Base-by-base conservation (phyloP, 2,113 vertebrate genomes). In the Hucho hucho region DNA sequence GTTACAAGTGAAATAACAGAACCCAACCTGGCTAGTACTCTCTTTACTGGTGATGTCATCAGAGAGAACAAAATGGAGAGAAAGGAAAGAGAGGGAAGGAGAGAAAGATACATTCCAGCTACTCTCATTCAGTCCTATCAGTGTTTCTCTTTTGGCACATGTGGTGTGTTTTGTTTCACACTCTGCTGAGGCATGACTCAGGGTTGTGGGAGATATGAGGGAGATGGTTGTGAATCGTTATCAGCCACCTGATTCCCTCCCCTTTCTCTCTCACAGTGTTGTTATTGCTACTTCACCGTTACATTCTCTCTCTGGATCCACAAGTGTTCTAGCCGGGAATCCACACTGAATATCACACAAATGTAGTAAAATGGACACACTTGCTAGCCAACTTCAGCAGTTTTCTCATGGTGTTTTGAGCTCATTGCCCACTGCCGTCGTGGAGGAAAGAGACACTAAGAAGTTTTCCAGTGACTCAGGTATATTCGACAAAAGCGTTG, bases 211-310 rank as follows among this genome's bases (percentile, higher is more conserved):
- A 58, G 43, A 71, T 49, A n/a, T 7, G 67, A 61, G 72, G 24
- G 65, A 53, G 37, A 1, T 59, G 58, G 43, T 26, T 43, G 53
- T 16, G 20, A 69, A 32, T 43, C 13, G 13, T 73, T 69, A 74
- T 61, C 28, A 24, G 64, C 56, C 79, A 81, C 75, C 73, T 77
- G 37, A n/a, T 73, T 72, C 64, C 64, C n/a, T 56, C 64, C 75
- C 16, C 37, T 43, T 43, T 12, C 37, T 43, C 28, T 68, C 72
- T 64, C 22, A 24, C 47, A 43, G 13, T 6, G 53, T 56, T 22
- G 25, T 25, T 46, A 49, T 25, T 29, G 43, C 43, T 70, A 0
- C 7, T 56, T 18, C 11, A 22, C 37, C 22, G 3, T 46, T 69
- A 61, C 20, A 18, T 53, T 53, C n/a, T 22, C 20, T 47, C 43